Evolutionary conservation across 1,140 invertebrate species (phyloP), one percentile per base, ranked within the genome.

Genomic region (Papilio xuthus): DNA sequence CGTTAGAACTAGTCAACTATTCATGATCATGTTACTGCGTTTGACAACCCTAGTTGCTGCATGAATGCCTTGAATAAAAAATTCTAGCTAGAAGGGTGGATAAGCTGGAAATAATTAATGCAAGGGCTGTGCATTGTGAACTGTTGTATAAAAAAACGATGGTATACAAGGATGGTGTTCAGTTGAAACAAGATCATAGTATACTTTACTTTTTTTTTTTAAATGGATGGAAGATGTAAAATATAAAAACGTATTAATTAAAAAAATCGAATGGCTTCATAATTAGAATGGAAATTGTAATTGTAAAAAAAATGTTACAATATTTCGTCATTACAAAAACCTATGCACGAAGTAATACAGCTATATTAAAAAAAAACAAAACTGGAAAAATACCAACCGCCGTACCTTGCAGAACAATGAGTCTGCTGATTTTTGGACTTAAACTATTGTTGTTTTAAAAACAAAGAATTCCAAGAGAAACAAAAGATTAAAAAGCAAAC

Each of bases 41-140:
- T 28, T 67, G 56, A 67, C 60, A 67, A 67, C 60, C 60, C 26
- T 67, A 28, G 60, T 8, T 67, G 1, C 12, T 18, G 13, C 6
- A 26, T 63, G 32, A 63, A 76, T 15, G 23, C 28, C 15, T 20
- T 20, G 41, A 76, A 76, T 76, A 63, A 76, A 76, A 76, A 76
- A 76, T 76, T 76, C 74, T 63, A 63, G 32, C 74, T 44, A 23
- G 74, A 12, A 63, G 74, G 53, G 74, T 26, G 74, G 53, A 76
- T 76, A 76, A 37, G 50, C 71, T 73, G 37, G 47, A 41, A 73
- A 76, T 76, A 60, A 76, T 76, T 76, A 41, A 76, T 76, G 37
- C 74, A 10, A 63, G 53, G 20, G 74, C 37, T 26, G 4, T 23
- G 74, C 74, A 76, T 63, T 76, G 74, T 76, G 32, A 56, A 60